These are phyloP conservation scores for Hirudinaria manillensis DNA, from an alignment of 2,888 invertebrate genomes.

Conservation along the genomic window DNA sequence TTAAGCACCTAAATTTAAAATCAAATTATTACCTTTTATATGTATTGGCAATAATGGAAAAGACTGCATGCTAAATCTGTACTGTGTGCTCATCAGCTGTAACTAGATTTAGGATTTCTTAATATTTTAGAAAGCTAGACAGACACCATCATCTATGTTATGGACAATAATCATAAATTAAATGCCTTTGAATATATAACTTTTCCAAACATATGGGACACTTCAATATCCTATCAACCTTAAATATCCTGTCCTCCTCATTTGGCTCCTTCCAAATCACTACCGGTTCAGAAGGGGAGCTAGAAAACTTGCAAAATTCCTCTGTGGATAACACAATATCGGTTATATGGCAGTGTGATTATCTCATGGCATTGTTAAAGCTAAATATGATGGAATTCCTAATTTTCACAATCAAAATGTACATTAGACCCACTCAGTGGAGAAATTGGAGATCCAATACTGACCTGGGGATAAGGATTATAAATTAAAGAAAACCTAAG, in stretches of 20 bases:
- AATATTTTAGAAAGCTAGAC: too few relatives aligned
- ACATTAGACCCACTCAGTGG: conserved; percentile 10
- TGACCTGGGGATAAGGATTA: conserved; percentile 11
- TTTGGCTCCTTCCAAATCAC: conserved; percentile 25
- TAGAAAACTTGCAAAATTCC: conserved; percentile 10
- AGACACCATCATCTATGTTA: too few relatives aligned
- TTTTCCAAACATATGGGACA: too few relatives aligned
- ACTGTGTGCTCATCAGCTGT: too few relatives aligned
- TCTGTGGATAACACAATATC: neutral
- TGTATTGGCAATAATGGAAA: too few relatives aligned
- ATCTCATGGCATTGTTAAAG: neutral
- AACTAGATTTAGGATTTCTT: too few relatives aligned
- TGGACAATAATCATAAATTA: too few relatives aligned
- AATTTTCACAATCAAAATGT: neutral
- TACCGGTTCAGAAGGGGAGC: conserved; percentile 23
- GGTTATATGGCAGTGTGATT: neutral
- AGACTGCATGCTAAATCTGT: too few relatives aligned
- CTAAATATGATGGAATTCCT: neutral
- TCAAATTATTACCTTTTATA: too few relatives aligned
- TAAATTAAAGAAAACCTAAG: neutral
- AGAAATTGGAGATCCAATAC: conserved; percentile 22
- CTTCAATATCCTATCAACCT: neutral
- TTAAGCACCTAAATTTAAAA: too few relatives aligned
- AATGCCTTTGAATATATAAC: too few relatives aligned
- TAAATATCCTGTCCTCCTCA: conserved; percentile 24